Base-by-base conservation (phyloP, 2,113 vertebrate genomes). In the Eurypyga helias region DNA sequence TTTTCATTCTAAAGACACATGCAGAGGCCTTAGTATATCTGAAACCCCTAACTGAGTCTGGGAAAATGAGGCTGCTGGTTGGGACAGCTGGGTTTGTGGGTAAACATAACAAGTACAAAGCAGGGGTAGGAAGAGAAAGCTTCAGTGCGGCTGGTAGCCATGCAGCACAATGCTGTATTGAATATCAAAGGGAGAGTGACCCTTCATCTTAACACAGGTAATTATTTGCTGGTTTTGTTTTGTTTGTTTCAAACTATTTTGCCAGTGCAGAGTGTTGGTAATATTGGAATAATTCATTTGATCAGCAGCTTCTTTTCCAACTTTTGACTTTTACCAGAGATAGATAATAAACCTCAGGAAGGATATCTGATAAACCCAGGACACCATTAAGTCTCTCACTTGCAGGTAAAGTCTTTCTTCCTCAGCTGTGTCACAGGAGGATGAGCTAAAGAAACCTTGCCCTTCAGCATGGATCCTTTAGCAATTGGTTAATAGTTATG, bases 181-280 rank as follows among this genome's bases (percentile, higher is more conserved):
- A 81, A 69, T 71, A 73, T 43, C 72, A 92, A 76, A 88, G 45
- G 45, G 28, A 88, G 31, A 64, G 46, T n/a, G 60, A 7, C 51
- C 45, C 64, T 90, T 93, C 71, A 19, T 76, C 75, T 83, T 88
- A 86, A 77, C 38, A 41, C 72, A 90, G 86, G 83, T 96, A 93
- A 93, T 78, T 96, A 61, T 34, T 92, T 55, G 19, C 55, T 95
- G 33, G 8, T 41, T 90, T 94, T 11, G 33, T 73, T 94, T 64
- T 48, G 20, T 69, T 82, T 83, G 36, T 52, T 87, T 78, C 67
- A 83, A 94, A 83, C 58, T 49, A 54, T 34, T 26, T 38, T 54
- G n/a, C 23, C 7, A 41, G 33, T 54, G 29, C 33, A n/a, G 67
- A 33, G 13, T n/a, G 73, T 85, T 64, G 46, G 46, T 43, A 62